phyloP scores from a whole-genome alignment of 1,140 invertebrate genomes.

The Drosophila guanche region DNA sequence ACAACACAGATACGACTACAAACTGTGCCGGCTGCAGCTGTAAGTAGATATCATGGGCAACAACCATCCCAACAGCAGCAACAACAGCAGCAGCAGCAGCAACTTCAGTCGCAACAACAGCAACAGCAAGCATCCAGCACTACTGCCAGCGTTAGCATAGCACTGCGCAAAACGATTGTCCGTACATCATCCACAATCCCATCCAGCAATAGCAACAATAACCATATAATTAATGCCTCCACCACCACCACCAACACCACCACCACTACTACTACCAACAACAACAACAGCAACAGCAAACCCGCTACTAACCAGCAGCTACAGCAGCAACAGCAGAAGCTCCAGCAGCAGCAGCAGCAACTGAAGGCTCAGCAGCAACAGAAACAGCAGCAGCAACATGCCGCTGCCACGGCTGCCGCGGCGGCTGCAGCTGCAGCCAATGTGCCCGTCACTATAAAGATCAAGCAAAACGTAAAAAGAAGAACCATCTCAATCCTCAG shows the following conservation, averaged over 20 bases:
- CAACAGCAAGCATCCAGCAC: slow-evolving; percentile 68
- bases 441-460: slow-evolving; percentile 80
- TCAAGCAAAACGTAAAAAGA: slow-evolving; percentile 83
- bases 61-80: slow-evolving; percentile 60
- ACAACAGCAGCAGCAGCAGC: slow-evolving; percentile 51
- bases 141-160: slow-evolving; percentile 83
- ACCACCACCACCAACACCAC: slow-evolving; percentile 55
- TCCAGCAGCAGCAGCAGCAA: slow-evolving; percentile 75
- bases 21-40: slow-evolving; percentile 85
- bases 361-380: slow-evolving; percentile 63
- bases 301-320: slow-evolving; percentile 73
- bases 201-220: slow-evolving; percentile 73
- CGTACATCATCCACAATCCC: slow-evolving; percentile 80
- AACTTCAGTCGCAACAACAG: slow-evolving; percentile 59
- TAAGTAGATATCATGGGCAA: slow-evolving; percentile 86
- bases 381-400: slow-evolving; percentile 68
- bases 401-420: slow-evolving; percentile 66
- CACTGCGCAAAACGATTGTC: slow-evolving; percentile 85
- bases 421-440: slow-evolving; percentile 70
- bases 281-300: slow-evolving; percentile 76
- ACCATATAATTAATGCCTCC: slow-evolving; percentile 58
- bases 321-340: slow-evolving; percentile 50
- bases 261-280: slow-evolving; percentile 63
- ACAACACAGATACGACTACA: slow-evolving; percentile 85
- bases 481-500: slow-evolving; percentile 13